Evolutionary conservation across 2,888 invertebrate genomes (phyloP).

Genomic region (Atherix ibis): DNA sequence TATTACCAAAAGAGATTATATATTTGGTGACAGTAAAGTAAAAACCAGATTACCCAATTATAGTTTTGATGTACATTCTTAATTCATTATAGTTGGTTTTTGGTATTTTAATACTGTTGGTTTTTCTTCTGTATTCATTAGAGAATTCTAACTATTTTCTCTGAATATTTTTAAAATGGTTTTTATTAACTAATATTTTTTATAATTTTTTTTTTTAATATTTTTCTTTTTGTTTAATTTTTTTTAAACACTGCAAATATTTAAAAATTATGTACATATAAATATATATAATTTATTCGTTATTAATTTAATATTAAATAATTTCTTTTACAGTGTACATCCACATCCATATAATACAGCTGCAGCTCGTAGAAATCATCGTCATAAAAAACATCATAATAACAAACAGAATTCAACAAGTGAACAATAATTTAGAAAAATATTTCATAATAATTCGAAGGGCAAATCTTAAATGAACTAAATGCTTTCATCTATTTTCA

Average conservation of each 20-base stretch:
- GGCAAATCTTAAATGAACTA: background rate
- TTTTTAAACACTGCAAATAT: slow-evolving; percentile 5
- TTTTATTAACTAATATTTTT: slow-evolving; percentile 12
- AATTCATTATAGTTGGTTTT: too few species aligned
- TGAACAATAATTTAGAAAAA: background rate
- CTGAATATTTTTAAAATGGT: too few species aligned
- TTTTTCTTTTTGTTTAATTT: slow-evolving; percentile 6
- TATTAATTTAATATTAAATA: background rate
- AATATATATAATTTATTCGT: background rate
- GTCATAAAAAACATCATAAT: slow-evolving; percentile 16
- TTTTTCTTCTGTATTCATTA: too few species aligned
- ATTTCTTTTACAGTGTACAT: slow-evolving; percentile 22
- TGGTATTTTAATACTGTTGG: too few species aligned
- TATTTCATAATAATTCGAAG: background rate
- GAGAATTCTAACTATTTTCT: too few species aligned
- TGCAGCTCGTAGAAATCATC: slow-evolving; percentile 25
- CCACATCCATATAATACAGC: slow-evolving; percentile 31
- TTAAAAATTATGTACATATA: background rate
- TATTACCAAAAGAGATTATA: too few species aligned
- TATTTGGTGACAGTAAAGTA: too few species aligned
- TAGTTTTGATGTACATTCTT: too few species aligned
- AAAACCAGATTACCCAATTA: too few species aligned
- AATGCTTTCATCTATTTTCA: too few species aligned
- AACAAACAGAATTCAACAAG: background rate
- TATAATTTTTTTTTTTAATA: slow-evolving; percentile 7